These are phyloP conservation scores for Lophius americanus DNA, from an alignment of 2,797 vertebrate species.

Conservation along the genomic window DNA sequence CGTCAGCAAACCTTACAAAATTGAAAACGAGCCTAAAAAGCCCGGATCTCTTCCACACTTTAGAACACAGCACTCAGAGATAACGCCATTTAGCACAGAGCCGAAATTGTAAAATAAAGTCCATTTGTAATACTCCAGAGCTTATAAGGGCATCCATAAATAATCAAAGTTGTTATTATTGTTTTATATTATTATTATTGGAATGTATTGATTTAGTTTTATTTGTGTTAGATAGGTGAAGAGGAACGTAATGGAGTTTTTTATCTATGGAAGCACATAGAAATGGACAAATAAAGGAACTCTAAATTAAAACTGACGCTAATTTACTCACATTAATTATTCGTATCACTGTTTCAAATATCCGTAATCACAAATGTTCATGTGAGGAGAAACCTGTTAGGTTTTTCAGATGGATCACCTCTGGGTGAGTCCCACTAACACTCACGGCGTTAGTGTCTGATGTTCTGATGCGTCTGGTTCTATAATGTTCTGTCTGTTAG, in stretches of 20 bases:
- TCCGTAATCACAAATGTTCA: too few species aligned
- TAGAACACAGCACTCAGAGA: conserved; percentile 10
- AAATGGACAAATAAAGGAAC: too few species aligned
- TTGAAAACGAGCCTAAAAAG: conserved; percentile 35
- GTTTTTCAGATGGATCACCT: too few species aligned
- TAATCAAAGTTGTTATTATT: too few species aligned
- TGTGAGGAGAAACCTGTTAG: background rate
- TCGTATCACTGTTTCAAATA: too few species aligned
- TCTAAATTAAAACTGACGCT: background rate
- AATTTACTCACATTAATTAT: background rate
- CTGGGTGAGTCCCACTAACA: too few species aligned
- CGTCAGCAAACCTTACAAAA: conserved; percentile 56
- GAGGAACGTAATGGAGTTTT: too few species aligned
- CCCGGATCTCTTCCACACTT: conserved; percentile 24
- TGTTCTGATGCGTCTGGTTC: background rate
- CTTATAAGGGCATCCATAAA: background rate
- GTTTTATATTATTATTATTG: too few species aligned
- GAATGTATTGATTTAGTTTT: too few species aligned
- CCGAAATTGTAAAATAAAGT: conserved; percentile 1
- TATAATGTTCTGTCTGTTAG: conserved; percentile 59
- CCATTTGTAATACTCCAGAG: background rate
- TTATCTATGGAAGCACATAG: too few species aligned
- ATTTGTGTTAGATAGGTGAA: too few species aligned
- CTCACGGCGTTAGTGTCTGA: background rate
- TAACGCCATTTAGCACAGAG: conserved; percentile 13